Percentiles rank a stretch among this genome's conserved stretches.
phyloP scores from a whole-genome alignment of 2,113 vertebrate genomes.

The Leuciscus idus region DNA sequence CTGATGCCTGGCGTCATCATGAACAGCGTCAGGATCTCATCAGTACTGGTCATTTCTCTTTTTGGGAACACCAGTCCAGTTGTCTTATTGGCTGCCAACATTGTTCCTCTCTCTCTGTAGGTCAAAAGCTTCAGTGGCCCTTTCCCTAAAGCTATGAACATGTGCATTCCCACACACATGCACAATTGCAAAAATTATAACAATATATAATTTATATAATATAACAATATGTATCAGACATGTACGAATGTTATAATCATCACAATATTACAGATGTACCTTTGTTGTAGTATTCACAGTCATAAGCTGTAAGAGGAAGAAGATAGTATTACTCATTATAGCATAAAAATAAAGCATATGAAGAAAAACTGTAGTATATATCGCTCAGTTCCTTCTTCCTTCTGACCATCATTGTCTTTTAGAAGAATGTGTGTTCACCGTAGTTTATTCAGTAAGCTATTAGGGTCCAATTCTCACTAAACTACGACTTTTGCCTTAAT shows the following conservation, averaged over 20 bases:
- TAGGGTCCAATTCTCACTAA: no score
- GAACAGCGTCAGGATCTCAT: constrained; percentile 77
- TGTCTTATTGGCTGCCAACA: constrained; percentile 73
- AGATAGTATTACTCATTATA: not conserved
- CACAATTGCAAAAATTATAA: not conserved
- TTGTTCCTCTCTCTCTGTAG: constrained; percentile 71
- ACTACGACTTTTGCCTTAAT: no score
- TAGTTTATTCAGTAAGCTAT: not conserved
- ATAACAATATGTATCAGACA: no score
- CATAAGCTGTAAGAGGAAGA: constrained; percentile 84
- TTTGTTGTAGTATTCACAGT: constrained; percentile 99
- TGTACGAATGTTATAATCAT: not conserved
- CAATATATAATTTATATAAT: no score
- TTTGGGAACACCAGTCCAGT: constrained; percentile 74
- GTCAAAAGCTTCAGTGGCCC: constrained; percentile 87
- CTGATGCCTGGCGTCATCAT: constrained; percentile 92
- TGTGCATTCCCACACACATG: not conserved
- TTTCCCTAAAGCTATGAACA: constrained; percentile 85
- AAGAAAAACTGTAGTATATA: not conserved
- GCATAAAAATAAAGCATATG: not conserved
- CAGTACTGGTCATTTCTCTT: constrained; percentile 60
- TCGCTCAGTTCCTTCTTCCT: not conserved
- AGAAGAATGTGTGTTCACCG: not conserved
- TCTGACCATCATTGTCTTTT: not conserved
- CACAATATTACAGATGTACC: constrained; percentile 69